Evolutionary conservation across 2,113 vertebrate species (phyloP).

Genomic region (Hippoglossus stenolepis): DNA sequence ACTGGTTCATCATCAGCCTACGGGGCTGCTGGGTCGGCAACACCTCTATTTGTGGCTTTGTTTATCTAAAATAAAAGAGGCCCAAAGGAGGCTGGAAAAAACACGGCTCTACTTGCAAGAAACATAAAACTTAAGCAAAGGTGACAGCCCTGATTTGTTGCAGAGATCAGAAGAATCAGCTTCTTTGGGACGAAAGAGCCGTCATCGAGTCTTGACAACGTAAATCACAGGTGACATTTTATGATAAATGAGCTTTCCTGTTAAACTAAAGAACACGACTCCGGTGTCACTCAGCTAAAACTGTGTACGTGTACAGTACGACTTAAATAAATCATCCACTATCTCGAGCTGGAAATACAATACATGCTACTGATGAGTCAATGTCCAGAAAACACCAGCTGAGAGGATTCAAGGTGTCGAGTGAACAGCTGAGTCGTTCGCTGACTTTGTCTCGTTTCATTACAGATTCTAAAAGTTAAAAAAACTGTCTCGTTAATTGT

Average conservation of each 20-base stretch:
- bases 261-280: slow-evolving; percentile 5
- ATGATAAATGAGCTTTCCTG: slow-evolving; percentile 14
- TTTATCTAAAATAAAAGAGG: not conserved
- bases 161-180: slow-evolving; percentile 8
- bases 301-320: not conserved
- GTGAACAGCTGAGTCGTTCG: not conserved
- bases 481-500: too few species aligned
- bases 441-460: too few species aligned
- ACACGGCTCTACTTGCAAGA: not conserved
- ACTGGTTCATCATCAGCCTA: slow-evolving; percentile 37
- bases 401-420: not conserved
- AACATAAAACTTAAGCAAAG: slow-evolving; percentile 5
- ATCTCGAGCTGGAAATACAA: not conserved
- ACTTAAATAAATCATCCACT: not conserved
- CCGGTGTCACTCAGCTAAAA: not conserved
- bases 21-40: slow-evolving; percentile 12
- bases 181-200: slow-evolving; percentile 34
- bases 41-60: slow-evolving; percentile 19
- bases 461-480: too few species aligned
- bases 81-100: not conserved
- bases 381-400: too few species aligned
- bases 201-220: slow-evolving; percentile 15
- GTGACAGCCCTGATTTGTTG: slow-evolving; percentile 42
- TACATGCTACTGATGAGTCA: too few species aligned
- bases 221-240: slow-evolving; percentile 5